A percentile compares a stretch with the other conserved stretches of the same genome.
Evolutionary conservation across 2,888 invertebrate genomes (phyloP).

Genomic region (Heteropelma amictum): DNA sequence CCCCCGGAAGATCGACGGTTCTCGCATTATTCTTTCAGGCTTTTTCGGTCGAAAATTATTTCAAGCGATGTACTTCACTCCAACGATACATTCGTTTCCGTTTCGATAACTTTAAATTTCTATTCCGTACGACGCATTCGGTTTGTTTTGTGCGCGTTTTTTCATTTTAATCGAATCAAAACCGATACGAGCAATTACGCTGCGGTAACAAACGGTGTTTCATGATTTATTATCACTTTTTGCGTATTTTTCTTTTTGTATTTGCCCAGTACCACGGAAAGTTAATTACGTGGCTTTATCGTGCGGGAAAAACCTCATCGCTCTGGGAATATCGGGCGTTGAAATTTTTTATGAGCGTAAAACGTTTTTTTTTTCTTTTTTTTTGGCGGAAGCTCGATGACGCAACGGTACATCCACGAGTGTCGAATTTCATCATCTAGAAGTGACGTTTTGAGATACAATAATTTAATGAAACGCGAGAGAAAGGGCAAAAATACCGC

Average conservation of each 20-base stretch:
- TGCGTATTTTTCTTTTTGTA: background rate
- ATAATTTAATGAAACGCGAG: no score
- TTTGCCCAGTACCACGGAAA: background rate
- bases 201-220: background rate
- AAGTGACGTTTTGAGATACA: no score
- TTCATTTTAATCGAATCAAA: constrained; percentile 4
- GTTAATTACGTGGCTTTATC: constrained; percentile 18
- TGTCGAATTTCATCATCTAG: no score
- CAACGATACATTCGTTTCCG: no score
- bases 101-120: background rate
- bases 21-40: no score
- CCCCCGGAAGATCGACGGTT: no score
- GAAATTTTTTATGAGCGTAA: no score
- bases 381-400: background rate
- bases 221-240: constrained; percentile 8
- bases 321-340: background rate
- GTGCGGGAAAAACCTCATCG: background rate
- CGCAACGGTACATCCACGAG: background rate
- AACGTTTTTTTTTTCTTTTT: background rate
- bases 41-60: no score
- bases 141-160: no score
- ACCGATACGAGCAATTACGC: constrained; percentile 4
- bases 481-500: no score
- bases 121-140: background rate
- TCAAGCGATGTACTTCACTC: no score